A percentile compares a stretch with the other conserved stretches of the same genome.
These are phyloP conservation scores for Mesembrinibis cayennensis DNA, from an alignment of 2,113 vertebrate species.

Conservation along the genomic window DNA sequence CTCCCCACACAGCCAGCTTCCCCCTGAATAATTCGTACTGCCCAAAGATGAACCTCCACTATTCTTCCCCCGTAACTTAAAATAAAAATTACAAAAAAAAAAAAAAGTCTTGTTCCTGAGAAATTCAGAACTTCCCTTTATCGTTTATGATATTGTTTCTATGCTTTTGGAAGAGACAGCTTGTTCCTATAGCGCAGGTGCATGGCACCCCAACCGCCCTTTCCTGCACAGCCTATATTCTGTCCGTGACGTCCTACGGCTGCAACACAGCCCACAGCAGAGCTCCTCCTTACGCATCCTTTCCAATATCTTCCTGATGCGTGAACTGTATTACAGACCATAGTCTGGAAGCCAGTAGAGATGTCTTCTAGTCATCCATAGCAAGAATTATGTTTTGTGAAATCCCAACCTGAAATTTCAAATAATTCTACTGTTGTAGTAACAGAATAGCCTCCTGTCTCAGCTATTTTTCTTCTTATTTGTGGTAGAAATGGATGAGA, in stretches of 20 bases:
- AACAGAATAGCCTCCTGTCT: background rate
- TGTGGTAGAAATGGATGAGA: background rate
- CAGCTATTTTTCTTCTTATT: background rate
- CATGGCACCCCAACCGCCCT: background rate
- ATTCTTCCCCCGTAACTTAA: background rate
- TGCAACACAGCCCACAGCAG: background rate
- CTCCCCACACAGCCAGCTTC: background rate
- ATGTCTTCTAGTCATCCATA: background rate
- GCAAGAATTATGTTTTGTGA: background rate
- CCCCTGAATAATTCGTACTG: background rate
- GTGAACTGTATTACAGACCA: background rate
- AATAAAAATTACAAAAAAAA: background rate
- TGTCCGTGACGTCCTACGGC: background rate
- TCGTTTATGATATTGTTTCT: background rate
- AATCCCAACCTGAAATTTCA: background rate
- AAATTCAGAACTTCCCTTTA: background rate
- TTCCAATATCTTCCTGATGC: background rate
- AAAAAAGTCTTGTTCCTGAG: background rate
- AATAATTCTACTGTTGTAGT: background rate
- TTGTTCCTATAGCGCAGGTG: background rate
- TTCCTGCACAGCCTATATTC: fast-evolving
- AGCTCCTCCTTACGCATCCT: background rate
- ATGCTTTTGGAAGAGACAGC: background rate
- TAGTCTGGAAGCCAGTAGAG: background rate
- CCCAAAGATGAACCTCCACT: background rate